These are phyloP conservation scores for Drosophila parthenogenetica DNA, from an alignment of 2,888 invertebrate species.

Conservation along the genomic window DNA sequence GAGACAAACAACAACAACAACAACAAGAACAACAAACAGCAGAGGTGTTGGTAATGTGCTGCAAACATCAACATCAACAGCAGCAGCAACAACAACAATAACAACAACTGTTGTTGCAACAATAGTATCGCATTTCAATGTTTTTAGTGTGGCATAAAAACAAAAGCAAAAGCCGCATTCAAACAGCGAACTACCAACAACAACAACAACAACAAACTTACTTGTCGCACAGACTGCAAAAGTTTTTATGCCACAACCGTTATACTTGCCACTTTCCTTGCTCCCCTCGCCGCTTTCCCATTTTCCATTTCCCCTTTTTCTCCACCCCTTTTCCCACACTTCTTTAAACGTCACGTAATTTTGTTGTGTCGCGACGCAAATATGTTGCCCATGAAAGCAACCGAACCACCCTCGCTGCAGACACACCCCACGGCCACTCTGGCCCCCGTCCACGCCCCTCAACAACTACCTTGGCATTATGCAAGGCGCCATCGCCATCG, in stretches of 20 bases:
- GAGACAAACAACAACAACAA: constrained; percentile 61
- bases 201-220: constrained; percentile 44
- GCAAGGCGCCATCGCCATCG: constrained; percentile 74
- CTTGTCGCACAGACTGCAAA: constrained; percentile 66
- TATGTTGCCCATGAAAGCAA: constrained; percentile 70
- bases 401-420: constrained; percentile 31
- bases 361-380: constrained; percentile 80
- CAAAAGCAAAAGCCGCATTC: constrained; percentile 77
- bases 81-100: constrained; percentile 19
- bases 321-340: background rate
- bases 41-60: constrained; percentile 71
- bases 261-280: constrained; percentile 46
- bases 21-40: constrained; percentile 39
- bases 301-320: background rate
- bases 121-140: constrained; percentile 78
- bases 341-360: constrained; percentile 69
- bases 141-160: constrained; percentile 79
- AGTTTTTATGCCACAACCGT: constrained; percentile 67
- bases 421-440: background rate
- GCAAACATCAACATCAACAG: constrained; percentile 43
- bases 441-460: constrained; percentile 19
- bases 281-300: background rate
- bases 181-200: constrained; percentile 69
- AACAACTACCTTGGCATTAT: constrained; percentile 70
- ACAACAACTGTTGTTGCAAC: constrained; percentile 67